Evolutionary conservation across 2,888 invertebrate species (phyloP), one percentile per base, ranked within the genome.

Genomic region (Meghimatium bilineatum): DNA sequence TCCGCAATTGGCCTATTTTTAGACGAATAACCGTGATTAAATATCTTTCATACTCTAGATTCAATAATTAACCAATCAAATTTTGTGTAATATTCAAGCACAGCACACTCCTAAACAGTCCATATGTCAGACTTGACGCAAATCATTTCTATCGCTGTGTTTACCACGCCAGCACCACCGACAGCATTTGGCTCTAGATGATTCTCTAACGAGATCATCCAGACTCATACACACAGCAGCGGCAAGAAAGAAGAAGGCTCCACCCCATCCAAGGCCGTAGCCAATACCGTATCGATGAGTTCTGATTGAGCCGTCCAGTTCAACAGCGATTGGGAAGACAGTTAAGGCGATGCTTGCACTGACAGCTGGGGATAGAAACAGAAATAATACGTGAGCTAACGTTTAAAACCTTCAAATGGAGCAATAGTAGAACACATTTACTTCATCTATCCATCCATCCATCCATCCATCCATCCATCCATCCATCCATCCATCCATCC

Each of bases 181-280:
- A 84, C 91, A 91, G 66, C 90, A 90, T 85, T 89, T 89, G 75
- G 90, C 88, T 75, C 90, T 89, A 34, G 90, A 87, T 38, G 90
- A 90, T 86, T 91, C 90, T 23, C 91, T 87, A 66, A 92, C 91
- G 52, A 92, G 85, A 81, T 92, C 92, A 86, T 92, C 92, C 67
- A 92, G 82, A 84, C 90, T 91, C 92, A 92, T 92, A 86, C 92
- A 92, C 29, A 93, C 87, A 32, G 92, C 90, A 26, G 92, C 90
- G 71, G 90, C 89, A 67, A 91, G 89, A 87, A 92, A 93, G 88
- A 92, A 91, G 82, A 91, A 89, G 66, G 93, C 89, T 49, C 92
- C 91, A 36, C 90, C 93, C 92, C 93, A 93, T n/a, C 92, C 93
- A 17, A 93, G 89, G 52, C 90, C 91, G 87, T 92, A 93, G 26